phyloP scores from a whole-genome alignment of 2,113 vertebrate species.

The Hippolais icterina region DNA sequence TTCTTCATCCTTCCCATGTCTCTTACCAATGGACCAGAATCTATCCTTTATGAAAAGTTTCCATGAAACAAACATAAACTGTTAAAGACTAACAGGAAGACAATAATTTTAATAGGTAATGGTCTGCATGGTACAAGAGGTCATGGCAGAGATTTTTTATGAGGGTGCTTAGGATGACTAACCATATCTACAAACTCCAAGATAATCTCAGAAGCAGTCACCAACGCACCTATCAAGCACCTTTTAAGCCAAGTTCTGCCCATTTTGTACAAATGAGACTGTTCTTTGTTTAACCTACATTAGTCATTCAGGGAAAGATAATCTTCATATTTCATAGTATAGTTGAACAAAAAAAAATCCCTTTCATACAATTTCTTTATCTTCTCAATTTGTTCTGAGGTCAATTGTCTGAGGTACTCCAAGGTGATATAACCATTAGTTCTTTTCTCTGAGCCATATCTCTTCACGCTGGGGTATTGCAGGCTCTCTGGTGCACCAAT shows the following conservation, averaged over 20 bases:
- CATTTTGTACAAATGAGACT: background rate
- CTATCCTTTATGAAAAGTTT: background rate
- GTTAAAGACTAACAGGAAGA: background rate
- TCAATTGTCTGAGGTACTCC: slow-evolving; percentile 48
- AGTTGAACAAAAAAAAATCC: slow-evolving; percentile 67
- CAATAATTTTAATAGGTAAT: background rate
- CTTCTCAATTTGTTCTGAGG: slow-evolving; percentile 33
- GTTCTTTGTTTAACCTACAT: background rate
- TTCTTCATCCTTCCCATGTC: background rate
- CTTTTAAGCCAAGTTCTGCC: background rate
- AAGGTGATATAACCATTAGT: slow-evolving; percentile 48
- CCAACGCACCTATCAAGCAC: background rate
- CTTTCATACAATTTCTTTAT: slow-evolving; percentile 37
- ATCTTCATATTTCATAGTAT: slow-evolving; percentile 8
- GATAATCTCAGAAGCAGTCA: background rate
- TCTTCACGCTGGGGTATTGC: slow-evolving; percentile 45
- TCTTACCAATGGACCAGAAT: background rate
- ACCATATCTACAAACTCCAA: background rate
- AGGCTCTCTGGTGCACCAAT: slow-evolving; percentile 39
- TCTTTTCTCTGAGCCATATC: slow-evolving; percentile 37
- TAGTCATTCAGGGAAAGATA: background rate
- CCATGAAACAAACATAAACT: background rate
- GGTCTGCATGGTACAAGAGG: background rate
- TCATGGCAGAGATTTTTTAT: background rate
- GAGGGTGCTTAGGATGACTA: background rate